Evolutionary conservation across 1,140 invertebrate genomes (phyloP), one percentile per base, ranked within the genome.

Genomic region (Bactericera cockerelli): DNA sequence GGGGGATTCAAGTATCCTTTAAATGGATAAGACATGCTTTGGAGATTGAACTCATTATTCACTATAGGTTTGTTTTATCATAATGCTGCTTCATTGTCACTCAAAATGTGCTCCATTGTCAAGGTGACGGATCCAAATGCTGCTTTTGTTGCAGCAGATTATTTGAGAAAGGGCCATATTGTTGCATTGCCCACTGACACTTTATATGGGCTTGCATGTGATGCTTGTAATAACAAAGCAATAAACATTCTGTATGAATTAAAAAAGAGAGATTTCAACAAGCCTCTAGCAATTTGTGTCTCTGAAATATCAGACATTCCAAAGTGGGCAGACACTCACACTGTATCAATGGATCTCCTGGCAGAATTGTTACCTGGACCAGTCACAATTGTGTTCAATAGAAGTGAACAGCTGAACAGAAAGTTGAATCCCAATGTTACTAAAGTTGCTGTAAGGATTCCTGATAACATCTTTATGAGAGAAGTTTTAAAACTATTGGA

Each of bases 171-270:
- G 22, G 76, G 77, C 2, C 67, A 81, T 62, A 81, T 98, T 0
- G 86, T 98, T 62, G 91, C 89, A 8, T 69, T 97, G 0, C 94
- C 93, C 6, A 98, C 94, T 6, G 94, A 99, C 67, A 98, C 94
- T 0, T 82, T 98, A 28, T 99, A 98, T 74, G 95, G 95, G 0
- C 69, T 99, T 60, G 91, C 92, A 28, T 86, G 84, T 59, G 77
- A 86, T 64, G 88, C 86, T 1, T 87, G 90, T 64, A 83, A 85
- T 69, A 72, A 76, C 28, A 64, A 75, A 24, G 85, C 92, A 11
- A 78, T 89, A 21, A 70, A 82, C 56, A 81, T 79, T 60, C 70
- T 98, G 0, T 97, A 96, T 69, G 71, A 79, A 26, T 88, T 98
- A 6, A 99, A 99, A 76, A 79, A 80, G 8, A 77, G 95, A 61